Evolutionary conservation across 2,797 vertebrate genomes (phyloP), one percentile per base, ranked within the genome.

Genomic region (Sebastes dallii): DNA sequence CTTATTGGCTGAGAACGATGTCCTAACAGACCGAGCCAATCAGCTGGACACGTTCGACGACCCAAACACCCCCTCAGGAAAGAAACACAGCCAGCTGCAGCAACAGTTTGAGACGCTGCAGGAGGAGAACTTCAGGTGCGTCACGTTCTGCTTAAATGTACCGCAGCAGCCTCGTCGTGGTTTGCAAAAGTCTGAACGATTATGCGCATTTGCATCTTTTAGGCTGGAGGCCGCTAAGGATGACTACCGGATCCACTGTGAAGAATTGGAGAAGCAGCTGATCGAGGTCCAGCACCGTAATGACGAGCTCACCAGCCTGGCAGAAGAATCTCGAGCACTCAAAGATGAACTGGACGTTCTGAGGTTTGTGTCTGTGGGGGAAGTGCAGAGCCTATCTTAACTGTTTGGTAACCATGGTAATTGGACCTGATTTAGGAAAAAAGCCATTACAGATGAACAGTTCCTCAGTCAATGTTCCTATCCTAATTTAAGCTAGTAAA

Each of bases 151-250:
- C 14, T 36, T 5, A 32, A 56, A 25, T n/a, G 11, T 6, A 8
- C 56, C 3, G 36, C 7, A 18, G 16, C 18, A 16, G 16, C 12
- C 27, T 62, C 20, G 4, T 8, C 14, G 0, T 3, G 29, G 3
- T n/a, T 52, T 6, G 18, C 12, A 4, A 12, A 20, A 59, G 11
- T 56, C n/a, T 30, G 7, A 42, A 32, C 3, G 1, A 14, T 27
- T 29, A 8, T 16, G 6, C 5, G 30, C 12, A 4, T 87, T 30
- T 77, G 6, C 12, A 18, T 66, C n/a, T 30, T 52, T 46, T 56
- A 99, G 99, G 87, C 96, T 99, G 89, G 99, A 99, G 95, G 97
- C 97, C 58, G 98, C 98, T 64, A 99, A 99, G 92, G 99, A 99
- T 88, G 99, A 99, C 92, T 99, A 99, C 92, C 96, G 98, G 73